Conservation (phyloP, 2,797 vertebrate genomes). For the Apogon talboti region DNA sequence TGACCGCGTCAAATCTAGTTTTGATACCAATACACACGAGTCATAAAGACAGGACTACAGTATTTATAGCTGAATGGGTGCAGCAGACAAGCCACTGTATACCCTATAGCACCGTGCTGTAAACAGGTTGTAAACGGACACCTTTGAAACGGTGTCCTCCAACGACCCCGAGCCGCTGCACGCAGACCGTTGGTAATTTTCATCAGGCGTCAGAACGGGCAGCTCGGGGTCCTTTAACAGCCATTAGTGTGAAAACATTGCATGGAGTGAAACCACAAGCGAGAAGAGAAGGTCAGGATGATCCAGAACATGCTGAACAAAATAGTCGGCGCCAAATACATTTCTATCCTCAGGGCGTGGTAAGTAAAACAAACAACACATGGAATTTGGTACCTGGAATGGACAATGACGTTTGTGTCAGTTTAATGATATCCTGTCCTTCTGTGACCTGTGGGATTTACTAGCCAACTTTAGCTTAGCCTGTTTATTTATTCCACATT, state of each 20-base stretch:
- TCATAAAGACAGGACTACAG: background rate
- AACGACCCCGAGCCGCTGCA: constrained; percentile 30
- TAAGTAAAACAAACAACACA: constrained; percentile 52
- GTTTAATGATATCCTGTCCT: constrained; percentile 33
- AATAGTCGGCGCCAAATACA: constrained; percentile 73
- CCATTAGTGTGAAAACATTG: constrained; percentile 8
- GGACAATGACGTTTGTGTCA: accelerated
- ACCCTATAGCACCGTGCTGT: background rate
- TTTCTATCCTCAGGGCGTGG: constrained; percentile 70
- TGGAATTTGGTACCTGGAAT: accelerated
- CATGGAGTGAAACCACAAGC: background rate
- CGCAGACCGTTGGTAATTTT: constrained; percentile 24
- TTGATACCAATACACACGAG: background rate
- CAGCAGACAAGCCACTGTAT: background rate
- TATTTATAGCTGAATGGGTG: background rate
- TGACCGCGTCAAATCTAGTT: background rate
- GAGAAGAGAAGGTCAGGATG: constrained; percentile 62
- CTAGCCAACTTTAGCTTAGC: constrained; percentile 50
- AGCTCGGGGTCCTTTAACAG: constrained; percentile 67
- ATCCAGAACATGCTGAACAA: constrained; percentile 71
- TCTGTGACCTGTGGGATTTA: constrained; percentile 47
- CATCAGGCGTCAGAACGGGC: constrained; percentile 63
- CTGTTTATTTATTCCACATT: background rate
- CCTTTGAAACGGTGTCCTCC: constrained; percentile 39
- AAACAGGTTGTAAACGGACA: constrained; percentile 6